These are phyloP conservation scores for Napeogenes sylphis DNA, from an alignment of 2,888 invertebrate genomes.

Conservation along the genomic window DNA sequence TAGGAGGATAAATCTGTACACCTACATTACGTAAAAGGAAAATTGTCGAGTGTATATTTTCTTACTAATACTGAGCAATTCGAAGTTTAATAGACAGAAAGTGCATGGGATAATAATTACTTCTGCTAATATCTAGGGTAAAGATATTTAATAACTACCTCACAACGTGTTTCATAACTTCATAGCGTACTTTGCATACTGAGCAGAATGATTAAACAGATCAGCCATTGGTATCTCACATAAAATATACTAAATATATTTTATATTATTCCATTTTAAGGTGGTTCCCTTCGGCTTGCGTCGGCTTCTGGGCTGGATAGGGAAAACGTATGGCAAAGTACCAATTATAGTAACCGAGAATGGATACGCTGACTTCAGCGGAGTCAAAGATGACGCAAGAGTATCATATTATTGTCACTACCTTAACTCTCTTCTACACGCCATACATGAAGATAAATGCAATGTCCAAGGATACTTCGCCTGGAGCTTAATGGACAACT, in stretches of 20 bases:
- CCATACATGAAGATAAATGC: slow-evolving; percentile 78
- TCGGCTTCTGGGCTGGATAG: slow-evolving; percentile 74
- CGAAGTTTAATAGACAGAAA: too few relatives aligned
- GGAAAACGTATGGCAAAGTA: slow-evolving; percentile 70
- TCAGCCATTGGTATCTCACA: background rate
- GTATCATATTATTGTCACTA: slow-evolving; percentile 78
- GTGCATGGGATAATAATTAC: too few relatives aligned
- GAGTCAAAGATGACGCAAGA: slow-evolving; percentile 71
- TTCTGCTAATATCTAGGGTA: too few relatives aligned
- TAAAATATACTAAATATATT: background rate
- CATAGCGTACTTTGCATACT: too few relatives aligned
- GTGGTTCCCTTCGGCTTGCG: slow-evolving; percentile 79
- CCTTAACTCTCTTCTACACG: slow-evolving; percentile 66
- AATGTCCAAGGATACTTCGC: slow-evolving; percentile 84
- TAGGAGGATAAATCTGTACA: too few relatives aligned
- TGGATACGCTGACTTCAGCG: slow-evolving; percentile 74
- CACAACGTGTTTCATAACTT: too few relatives aligned
- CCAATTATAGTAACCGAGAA: slow-evolving; percentile 78
- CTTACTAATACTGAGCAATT: too few relatives aligned
- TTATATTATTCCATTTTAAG: slow-evolving; percentile 43
- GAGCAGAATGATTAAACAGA: too few relatives aligned
- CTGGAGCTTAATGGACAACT: slow-evolving; percentile 91
- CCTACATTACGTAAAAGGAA: too few relatives aligned
- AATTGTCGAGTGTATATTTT: too few relatives aligned
- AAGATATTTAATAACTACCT: too few relatives aligned